These are phyloP conservation scores for Dicrostonyx torquatus DNA, from an alignment of 2,797 vertebrate genomes.

Conservation along the genomic window DNA sequence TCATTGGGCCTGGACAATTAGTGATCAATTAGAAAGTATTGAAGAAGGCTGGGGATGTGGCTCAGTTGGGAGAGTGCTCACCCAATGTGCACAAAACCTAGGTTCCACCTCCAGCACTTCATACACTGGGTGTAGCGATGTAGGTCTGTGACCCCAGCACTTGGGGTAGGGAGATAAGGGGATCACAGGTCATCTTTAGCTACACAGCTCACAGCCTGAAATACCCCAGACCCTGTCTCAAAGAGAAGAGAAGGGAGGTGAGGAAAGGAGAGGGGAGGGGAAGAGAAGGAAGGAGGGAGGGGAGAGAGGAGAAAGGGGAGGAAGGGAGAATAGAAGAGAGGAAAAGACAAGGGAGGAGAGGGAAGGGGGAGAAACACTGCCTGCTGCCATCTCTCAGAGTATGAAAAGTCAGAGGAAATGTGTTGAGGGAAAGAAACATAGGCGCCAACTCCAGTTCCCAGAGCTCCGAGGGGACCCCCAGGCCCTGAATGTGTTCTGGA, in stretches of 20 bases:
- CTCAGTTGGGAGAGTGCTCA: neutral
- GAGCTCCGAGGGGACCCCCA: neutral
- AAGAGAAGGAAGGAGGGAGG: accelerated
- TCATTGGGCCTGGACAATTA: accelerated
- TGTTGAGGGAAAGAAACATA: neutral
- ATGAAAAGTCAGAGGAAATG: neutral
- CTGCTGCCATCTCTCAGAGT: neutral
- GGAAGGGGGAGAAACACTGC: neutral
- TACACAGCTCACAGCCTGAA: neutral
- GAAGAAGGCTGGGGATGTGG: neutral
- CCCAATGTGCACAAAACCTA: neutral
- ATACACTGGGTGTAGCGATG: no score
- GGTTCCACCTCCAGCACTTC: neutral
- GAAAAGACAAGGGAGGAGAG: neutral
- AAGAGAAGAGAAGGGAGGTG: neutral
- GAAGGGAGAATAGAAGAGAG: no score
- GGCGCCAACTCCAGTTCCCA: neutral
- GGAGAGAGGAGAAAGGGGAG: accelerated
- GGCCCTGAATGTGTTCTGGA: neutral
- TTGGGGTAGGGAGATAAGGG: neutral
- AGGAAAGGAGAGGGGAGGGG: neutral
- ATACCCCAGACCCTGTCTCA: neutral
- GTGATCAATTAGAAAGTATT: neutral
- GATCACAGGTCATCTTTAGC: neutral
- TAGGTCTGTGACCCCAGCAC: neutral